Conservation (phyloP, 2,888 invertebrate genomes). For the Atethmia centrago region DNA sequence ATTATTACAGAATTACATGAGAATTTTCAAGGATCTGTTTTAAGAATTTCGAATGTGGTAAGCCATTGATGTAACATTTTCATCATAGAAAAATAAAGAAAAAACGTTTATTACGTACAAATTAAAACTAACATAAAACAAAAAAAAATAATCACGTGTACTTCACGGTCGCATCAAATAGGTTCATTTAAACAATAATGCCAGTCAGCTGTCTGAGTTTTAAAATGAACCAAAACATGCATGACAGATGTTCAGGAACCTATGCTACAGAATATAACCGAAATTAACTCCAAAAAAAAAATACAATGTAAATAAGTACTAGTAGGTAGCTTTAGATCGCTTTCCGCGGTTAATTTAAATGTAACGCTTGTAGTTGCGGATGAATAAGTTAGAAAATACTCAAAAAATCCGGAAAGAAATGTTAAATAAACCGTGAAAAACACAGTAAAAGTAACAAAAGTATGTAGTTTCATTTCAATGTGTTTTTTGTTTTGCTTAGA, state of each 20-base stretch:
- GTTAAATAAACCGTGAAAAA: constrained; percentile 30
- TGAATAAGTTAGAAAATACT: constrained; percentile 34
- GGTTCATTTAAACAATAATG: background rate
- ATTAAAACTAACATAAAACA: background rate
- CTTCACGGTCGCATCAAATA: no score
- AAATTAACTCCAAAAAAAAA: background rate
- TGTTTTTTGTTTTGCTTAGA: background rate
- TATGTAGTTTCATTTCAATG: background rate
- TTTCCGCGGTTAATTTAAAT: constrained; percentile 24
- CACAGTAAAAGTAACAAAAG: constrained; percentile 12
- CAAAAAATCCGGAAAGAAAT: constrained; percentile 27
- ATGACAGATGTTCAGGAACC: background rate
- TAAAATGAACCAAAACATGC: background rate
- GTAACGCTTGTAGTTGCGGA: constrained; percentile 10
- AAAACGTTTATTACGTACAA: background rate
- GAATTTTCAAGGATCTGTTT: background rate
- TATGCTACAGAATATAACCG: background rate
- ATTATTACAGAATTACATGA: background rate
- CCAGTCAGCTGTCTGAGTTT: background rate
- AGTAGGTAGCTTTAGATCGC: background rate
- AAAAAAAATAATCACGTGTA: background rate
- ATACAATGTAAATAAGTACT: no score
- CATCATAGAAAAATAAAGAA: background rate
- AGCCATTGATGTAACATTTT: background rate
- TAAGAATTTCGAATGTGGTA: background rate